These are phyloP conservation scores for Ranitomeya imitator DNA, from an alignment of 2,113 vertebrate genomes.

Conservation along the genomic window DNA sequence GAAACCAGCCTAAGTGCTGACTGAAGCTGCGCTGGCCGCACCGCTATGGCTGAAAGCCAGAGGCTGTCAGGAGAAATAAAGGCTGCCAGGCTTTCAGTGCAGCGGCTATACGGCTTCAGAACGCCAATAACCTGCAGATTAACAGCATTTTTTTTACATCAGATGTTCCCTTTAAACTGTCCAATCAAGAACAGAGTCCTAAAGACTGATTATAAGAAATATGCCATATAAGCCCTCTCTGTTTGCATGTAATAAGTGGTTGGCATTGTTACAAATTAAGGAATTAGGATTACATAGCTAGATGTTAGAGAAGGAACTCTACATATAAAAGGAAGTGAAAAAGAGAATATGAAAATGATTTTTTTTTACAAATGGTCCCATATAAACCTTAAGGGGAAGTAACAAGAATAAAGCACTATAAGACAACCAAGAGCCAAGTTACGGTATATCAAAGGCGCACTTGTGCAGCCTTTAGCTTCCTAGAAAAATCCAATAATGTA, in stretches of 20 bases:
- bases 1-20: no score
- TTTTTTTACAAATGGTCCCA: not conserved
- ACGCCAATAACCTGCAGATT: no score
- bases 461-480: not conserved
- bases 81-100: no score
- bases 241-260: not conserved
- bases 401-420: not conserved
- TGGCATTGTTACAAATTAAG: not conserved
- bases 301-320: not conserved
- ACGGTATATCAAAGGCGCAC: no score
- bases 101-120: no score
- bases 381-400: not conserved
- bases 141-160: no score
- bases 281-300: not conserved
- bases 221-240: not conserved
- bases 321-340: constrained; percentile 2
- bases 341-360: not conserved
- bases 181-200: no score
- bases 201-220: no score
- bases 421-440: not conserved
- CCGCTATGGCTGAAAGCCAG: no score
- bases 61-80: no score
- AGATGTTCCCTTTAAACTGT: no score
- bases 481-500: not conserved
- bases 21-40: no score